Evolutionary conservation across 2,797 vertebrate species (phyloP), one percentile per base, ranked within the genome.

Genomic region (Micrastur ruficollis): DNA sequence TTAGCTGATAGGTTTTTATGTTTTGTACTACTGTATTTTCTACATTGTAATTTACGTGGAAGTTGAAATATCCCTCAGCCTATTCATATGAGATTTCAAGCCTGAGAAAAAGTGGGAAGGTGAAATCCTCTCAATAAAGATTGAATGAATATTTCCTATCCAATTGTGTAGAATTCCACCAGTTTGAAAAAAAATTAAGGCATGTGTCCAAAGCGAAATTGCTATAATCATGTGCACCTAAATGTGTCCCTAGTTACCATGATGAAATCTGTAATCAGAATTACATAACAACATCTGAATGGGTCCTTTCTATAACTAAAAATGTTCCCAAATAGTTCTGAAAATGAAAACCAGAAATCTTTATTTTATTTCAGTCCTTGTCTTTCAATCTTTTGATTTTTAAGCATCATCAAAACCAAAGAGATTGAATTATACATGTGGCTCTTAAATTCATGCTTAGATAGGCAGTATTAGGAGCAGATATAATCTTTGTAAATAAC

Each of bases 401-500:
- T 29, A 87, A 80, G 27, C 23, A 74, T 58, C 40, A 86, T 32
- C 14, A 74, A 32, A 81, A 95, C 36, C 0, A 9, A 91, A 90
- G 58, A 90, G 9, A 65, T 87, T 26, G 53, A 93, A 87, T 90
- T 84, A 86, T 86, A 52, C 14, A 12, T 21, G 17, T 93, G 74
- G 84, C 58, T 47, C 55, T 74, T 81, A 73, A 89, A 86, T 89
- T 84, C 22, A 38, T 26, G 10, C 59, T 80, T 76, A 89, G 44
- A 46, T 34, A 92, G 74, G 38, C 34, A 53, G 14, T 74, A 58
- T 65, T 82, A 85, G 68, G 91, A 89, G 71, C 20, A 84, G 36
- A 40, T 94, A 75, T 89, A 92, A 84, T 92, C 74, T 75, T 89
- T 67, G 59, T 82, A 94, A 94, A 86, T 92, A 95, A 95, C 3